Conservation (phyloP, 2,797 vertebrate genomes). For the Halcyon smyrnensis region DNA sequence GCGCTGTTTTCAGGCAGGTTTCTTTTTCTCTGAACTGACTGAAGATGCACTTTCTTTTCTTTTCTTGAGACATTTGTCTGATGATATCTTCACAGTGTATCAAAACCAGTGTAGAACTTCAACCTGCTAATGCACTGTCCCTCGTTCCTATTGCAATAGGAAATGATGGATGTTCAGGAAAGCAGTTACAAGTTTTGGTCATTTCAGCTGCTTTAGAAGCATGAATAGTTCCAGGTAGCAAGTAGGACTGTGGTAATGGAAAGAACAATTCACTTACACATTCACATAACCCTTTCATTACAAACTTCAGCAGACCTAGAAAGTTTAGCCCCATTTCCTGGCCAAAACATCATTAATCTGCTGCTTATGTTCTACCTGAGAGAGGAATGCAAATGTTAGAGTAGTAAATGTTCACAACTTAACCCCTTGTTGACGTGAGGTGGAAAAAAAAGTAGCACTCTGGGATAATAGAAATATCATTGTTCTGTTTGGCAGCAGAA, state of each 20-base stretch:
- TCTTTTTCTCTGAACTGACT: neutral
- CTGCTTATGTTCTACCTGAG: constrained; percentile 29
- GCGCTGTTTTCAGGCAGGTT: neutral
- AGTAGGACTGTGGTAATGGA: neutral
- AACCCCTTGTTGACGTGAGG: neutral
- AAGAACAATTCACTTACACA: neutral
- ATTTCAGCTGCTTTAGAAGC: neutral
- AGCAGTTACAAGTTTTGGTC: neutral
- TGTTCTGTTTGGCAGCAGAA: neutral
- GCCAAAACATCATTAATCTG: neutral
- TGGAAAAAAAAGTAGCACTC: neutral
- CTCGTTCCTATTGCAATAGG: neutral
- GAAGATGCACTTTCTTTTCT: neutral
- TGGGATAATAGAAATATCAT: neutral
- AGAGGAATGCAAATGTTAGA: constrained; percentile 24
- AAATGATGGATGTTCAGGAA: neutral
- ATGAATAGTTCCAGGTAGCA: neutral
- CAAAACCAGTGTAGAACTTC: neutral
- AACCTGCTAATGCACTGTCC: neutral
- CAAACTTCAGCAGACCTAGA: neutral
- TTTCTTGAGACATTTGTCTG: neutral
- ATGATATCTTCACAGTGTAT: neutral
- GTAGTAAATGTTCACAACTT: neutral
- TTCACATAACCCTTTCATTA: neutral
- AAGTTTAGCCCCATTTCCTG: constrained; percentile 10